Evolutionary conservation across 2,888 invertebrate genomes (phyloP).

Genomic region (Philaethria dido): DNA sequence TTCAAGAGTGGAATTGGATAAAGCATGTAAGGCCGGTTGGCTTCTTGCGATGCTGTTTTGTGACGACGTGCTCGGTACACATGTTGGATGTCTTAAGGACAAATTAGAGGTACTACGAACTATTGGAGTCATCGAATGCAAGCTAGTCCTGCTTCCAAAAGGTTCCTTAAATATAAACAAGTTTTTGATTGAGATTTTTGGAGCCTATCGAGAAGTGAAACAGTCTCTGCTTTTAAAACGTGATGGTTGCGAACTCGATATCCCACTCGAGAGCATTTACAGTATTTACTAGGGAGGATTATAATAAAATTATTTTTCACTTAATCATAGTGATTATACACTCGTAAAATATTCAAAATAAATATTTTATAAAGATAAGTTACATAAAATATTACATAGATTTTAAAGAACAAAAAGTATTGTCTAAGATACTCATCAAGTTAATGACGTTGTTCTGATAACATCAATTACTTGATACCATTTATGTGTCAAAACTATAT

Average conservation of each 20-base stretch:
- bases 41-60: constrained; percentile 54
- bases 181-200: background rate
- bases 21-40: constrained; percentile 51
- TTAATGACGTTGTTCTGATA: too few species aligned
- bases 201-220: too few species aligned
- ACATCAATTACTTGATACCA: too few species aligned
- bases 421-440: too few species aligned
- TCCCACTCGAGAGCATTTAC: too few species aligned
- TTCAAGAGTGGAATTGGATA: constrained; percentile 46
- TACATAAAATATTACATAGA: background rate
- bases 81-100: constrained; percentile 56
- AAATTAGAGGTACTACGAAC: constrained; percentile 60
- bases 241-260: too few species aligned
- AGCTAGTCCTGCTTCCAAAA: constrained; percentile 55
- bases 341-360: background rate
- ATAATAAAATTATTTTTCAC: background rate
- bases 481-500: too few species aligned
- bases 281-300: background rate
- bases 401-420: too few species aligned
- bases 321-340: background rate
- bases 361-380: background rate
- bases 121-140: constrained; percentile 56
- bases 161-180: constrained; percentile 34
- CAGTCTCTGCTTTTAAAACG: too few species aligned
- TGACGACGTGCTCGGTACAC: constrained; percentile 40